Evolutionary conservation across 2,888 invertebrate species (phyloP), one percentile per base, ranked within the genome.

Genomic region (Trachelus tabidus): DNA sequence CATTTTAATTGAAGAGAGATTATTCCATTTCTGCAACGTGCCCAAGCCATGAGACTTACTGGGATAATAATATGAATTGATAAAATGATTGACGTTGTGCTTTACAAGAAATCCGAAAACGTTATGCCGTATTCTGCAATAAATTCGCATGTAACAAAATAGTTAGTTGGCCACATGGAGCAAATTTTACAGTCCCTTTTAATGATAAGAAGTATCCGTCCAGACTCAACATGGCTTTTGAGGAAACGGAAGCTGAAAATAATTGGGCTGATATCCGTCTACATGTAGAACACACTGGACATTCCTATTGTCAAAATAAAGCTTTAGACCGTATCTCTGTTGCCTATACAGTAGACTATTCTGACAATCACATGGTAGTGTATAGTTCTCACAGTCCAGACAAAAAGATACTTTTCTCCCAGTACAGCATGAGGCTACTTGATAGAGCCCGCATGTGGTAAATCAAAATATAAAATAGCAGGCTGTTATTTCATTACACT

Each of bases 41-140:
- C 31, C 37, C 73, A 71, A 76, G 68, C 68, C 23, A 78, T 34
- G 73, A 78, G 33, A 68, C 75, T 37, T 73, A 68, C 37, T 78
- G 56, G 30, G 23, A 37, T 34, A 23, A 75, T 40, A 12, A 73
- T 68, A 33, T 15, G 73, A 56, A 69, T 15, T n/a, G 30, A 78
- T 34, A 35, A 34, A 30, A 75, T 33, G 69, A 75, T 71, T 23
- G 34, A 78, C 37, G 76, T 71, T n/a, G 34, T 73, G 9, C 34
- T 73, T 40, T 78, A 76, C 69, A 69, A 37, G 37, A 37, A 37
- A 37, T 37, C 37, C 37, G 12, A 4, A 37, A 37, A 34, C 12
- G 37, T 12, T 12, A 12, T 12, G 37, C 12, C 12, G 37, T 37
- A 37, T 37, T 12, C 12, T 12, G 12, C 12, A 37, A 12, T 37